phyloP scores from a whole-genome alignment of 2,888 invertebrate species.

The Drosophila bunnanda region DNA sequence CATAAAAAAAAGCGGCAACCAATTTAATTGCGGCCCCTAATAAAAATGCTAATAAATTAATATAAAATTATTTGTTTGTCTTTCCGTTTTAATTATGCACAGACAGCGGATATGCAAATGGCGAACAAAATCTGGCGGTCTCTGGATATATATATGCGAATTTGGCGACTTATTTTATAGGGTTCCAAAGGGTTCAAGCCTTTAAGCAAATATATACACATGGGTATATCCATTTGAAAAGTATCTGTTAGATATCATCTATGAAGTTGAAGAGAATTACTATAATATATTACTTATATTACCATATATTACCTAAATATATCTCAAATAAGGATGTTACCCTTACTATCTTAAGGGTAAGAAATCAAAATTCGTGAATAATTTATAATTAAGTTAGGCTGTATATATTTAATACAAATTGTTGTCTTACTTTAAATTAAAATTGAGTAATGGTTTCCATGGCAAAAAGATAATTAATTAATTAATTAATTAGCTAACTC shows the following conservation, averaged over 20 bases:
- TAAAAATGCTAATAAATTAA: conserved; percentile 48
- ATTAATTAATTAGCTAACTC: too few species aligned
- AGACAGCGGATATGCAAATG: conserved; percentile 32
- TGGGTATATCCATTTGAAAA: neutral
- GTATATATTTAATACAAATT: too few species aligned
- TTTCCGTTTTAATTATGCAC: conserved; percentile 44
- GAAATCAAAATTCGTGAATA: too few species aligned
- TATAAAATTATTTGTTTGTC: conserved; percentile 40
- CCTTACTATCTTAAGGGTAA: too few species aligned
- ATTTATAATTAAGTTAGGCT: too few species aligned
- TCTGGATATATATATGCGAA: neutral
- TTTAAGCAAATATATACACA: neutral
- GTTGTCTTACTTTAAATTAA: too few species aligned
- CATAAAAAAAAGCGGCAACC: conserved; percentile 7
- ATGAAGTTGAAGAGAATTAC: neutral
- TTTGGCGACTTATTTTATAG: neutral
- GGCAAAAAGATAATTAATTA: too few species aligned
- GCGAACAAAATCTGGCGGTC: too few species aligned
- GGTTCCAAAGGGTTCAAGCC: neutral
- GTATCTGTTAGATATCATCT: neutral
- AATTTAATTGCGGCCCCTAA: conserved; percentile 50
- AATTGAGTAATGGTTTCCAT: too few species aligned
- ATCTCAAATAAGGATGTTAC: too few species aligned
- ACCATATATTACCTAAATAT: too few species aligned
- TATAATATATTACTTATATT: too few species aligned